These are phyloP conservation scores for Scaptomyza hsui DNA, from an alignment of 1,140 invertebrate species.

Conservation along the genomic window DNA sequence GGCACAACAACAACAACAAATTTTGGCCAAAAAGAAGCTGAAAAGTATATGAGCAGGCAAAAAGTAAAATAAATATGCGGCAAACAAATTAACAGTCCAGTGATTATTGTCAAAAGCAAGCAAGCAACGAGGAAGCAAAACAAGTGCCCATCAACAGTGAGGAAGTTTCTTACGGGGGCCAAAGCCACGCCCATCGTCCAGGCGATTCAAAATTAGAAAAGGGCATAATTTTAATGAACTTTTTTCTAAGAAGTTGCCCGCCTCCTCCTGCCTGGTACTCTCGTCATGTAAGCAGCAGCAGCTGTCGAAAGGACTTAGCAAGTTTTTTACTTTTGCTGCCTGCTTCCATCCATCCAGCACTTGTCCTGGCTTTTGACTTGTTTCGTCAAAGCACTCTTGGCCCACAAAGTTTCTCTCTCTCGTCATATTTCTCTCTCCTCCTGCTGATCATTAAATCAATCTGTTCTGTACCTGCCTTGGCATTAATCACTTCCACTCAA, in stretches of 20 bases:
- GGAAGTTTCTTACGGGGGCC: conserved; percentile 11
- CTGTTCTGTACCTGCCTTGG: conserved; percentile 31
- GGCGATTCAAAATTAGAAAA: conserved; percentile 75
- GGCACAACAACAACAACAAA: conserved; percentile 44
- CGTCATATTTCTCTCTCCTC: background rate
- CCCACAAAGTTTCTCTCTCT: conserved; percentile 20
- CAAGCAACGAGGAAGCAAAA: conserved; percentile 68
- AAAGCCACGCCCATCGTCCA: conserved; percentile 1
- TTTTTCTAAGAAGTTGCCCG: conserved; percentile 53
- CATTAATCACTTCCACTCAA: conserved; percentile 68
- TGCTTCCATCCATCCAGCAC: no score
- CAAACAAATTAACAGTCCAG: conserved; percentile 80
- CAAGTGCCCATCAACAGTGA: conserved; percentile 68
- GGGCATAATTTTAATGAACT: conserved; percentile 83
- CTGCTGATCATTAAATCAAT: no score
- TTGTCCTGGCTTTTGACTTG: conserved; percentile 65
- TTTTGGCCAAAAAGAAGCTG: background rate
- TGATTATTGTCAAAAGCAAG: conserved; percentile 82
- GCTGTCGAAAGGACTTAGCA: conserved; percentile 78
- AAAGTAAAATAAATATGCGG: conserved; percentile 33
- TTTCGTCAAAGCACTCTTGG: conserved; percentile 29
- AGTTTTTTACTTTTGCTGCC: conserved; percentile 53
- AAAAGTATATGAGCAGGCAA: conserved; percentile 31
- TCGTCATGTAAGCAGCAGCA: conserved; percentile 63
- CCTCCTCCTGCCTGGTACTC: conserved; percentile 16